Base-by-base conservation (phyloP, 2,888 invertebrate genomes). In the Perizoma affinitatum region DNA sequence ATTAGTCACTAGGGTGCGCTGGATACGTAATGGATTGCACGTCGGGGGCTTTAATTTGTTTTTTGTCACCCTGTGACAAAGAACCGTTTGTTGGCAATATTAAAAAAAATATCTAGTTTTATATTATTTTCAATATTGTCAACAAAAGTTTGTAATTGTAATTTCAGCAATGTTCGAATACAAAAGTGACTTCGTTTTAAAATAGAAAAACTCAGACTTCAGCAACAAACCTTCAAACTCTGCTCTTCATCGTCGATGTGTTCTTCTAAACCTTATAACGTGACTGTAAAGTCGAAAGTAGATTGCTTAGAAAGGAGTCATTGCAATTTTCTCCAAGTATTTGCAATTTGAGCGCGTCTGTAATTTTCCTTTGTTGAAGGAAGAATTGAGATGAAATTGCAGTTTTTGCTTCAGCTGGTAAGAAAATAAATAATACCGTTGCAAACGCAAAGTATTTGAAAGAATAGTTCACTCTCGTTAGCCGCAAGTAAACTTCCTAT, bases 311-410 rank as follows among this genome's bases (percentile, higher is more conserved):
- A 55, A 53, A 55, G 46, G 48, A 56, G 46, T 54, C 50, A 42
- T 10, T 55, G 51, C 58, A 58, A 58, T 66, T 68, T 61, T 55
- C 51, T 46, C 56, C 41, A 49, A 65, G 55, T 54, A 58, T 58
- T 60, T 55, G 49, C 64, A 54, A 60, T 65, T 61, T 59, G 40
- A 51, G 44, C 60, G 48, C 54, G 48, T 45, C 61, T 56, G 65
- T 61, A 65, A 66, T 65, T 61, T 65, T 55, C 61, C 53, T 65
- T 67, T 65, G 63, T 65, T 61, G 48, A 54, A 57, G 43, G 48
- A 52, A 57, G 51, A 61, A 65, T 63, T 60, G 60, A 50, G 55
- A 66, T 58, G 62, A 63, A 63, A 63, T 55, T 58, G 54, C 54
- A 58, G 52, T 41, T 51, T 53, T 33, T 41, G 51, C 50, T 54